Evolutionary conservation across 2,888 invertebrate species (phyloP), one percentile per base, ranked within the genome.

Genomic region (Synergus japonicus): DNA sequence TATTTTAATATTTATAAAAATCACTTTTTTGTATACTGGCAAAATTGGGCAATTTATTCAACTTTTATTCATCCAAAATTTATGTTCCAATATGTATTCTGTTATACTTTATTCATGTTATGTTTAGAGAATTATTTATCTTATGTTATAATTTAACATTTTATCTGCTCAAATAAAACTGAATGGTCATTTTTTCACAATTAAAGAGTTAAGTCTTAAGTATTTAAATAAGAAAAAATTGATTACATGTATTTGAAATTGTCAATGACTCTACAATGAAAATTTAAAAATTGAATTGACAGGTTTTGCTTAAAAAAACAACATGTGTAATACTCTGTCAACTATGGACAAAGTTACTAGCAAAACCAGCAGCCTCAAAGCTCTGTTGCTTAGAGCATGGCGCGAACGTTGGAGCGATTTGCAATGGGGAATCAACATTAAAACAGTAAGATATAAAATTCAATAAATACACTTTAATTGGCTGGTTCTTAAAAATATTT

Each of bases 351-450:
- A 96, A 93, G 96, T 96, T 82, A 96, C 96, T 49, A 96, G 96
- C 91, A 96, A 96, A 93, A 96, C 96, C 0, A 96, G 96, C 92
- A 95, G 96, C 80, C 92, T 97, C 73, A 97, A 97, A 92, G 96
- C 96, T 80, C 93, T 97, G 43, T 93, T 97, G 85, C 93, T 97
- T 79, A 94, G 95, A 91, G 98, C 98, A 73, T 99, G 98, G 98
- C 94, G 98, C 87, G 98, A 98, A 93, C 94, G 98, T 82, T 98
- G 98, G 98, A 96, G 96, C 1, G 98, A 98, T 92, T 95, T 98
- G 66, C 97, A 98, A 92, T 98, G 98, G 98, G 98, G 98, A 60
- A 98, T 98, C 85, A 97, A 98, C 89, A 97, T 98, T 79, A 98
- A 98, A 94, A 97, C 97, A n/a, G 97, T 96, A 89, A 92, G 92